Percentiles rank a stretch among this genome's conserved stretches.
phyloP scores from a whole-genome alignment of 1,140 invertebrate genomes.

The Cecropterus lyciades region DNA sequence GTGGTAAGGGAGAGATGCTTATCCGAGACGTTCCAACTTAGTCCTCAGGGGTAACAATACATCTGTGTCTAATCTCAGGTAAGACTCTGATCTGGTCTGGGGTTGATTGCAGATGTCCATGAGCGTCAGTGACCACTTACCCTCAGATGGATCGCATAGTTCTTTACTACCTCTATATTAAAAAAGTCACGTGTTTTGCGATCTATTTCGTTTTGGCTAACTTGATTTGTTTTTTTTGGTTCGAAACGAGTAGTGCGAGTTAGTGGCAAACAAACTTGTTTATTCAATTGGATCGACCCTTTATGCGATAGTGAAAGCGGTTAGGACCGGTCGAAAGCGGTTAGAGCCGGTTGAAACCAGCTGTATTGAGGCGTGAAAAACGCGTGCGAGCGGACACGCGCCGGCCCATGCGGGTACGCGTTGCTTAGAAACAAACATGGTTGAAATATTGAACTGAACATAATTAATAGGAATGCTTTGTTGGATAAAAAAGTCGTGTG shows the following conservation, averaged over 20 bases:
- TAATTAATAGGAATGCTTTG: background rate
- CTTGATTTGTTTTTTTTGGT: constrained; percentile 27
- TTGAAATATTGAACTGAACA: constrained; percentile 5
- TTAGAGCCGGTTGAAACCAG: constrained; percentile 39
- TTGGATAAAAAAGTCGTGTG: background rate
- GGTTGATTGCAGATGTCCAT: no score
- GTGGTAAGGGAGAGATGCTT: no score
- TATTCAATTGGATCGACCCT: constrained; percentile 51
- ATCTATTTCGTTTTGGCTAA: constrained; percentile 36
- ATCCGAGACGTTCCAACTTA: no score
- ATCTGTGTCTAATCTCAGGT: no score
- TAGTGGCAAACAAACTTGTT: constrained; percentile 47
- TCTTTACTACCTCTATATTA: no score
- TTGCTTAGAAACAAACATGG: constrained; percentile 17
- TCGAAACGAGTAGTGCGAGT: constrained; percentile 33
- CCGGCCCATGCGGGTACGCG: constrained; percentile 38
- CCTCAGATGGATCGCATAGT: no score
- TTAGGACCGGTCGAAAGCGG: constrained; percentile 34
- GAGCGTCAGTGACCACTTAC: no score
- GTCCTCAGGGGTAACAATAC: no score
- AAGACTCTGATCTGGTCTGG: no score
- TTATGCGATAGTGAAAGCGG: constrained; percentile 43
- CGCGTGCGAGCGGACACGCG: constrained; percentile 42
- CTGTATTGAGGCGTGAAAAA: constrained; percentile 51
- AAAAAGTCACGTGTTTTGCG: constrained; percentile 30